phyloP scores from a whole-genome alignment of 1,140 invertebrate species.

The Antheraea mylitta region DNA sequence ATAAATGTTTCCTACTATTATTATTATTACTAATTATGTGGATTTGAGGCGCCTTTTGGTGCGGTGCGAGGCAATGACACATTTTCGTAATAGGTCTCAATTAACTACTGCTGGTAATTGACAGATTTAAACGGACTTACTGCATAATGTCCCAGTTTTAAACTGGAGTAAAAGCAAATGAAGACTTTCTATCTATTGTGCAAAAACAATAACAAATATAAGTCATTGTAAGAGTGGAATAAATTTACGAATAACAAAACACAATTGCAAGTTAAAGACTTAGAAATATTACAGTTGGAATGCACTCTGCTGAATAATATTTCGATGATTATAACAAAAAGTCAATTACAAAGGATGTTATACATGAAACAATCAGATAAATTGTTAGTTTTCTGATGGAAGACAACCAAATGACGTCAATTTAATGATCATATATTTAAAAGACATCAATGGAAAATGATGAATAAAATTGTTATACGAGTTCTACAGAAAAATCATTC shows the following conservation, averaged over 20 bases:
- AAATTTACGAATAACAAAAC: constrained; percentile 6
- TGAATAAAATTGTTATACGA: background rate
- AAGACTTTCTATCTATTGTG: constrained; percentile 9
- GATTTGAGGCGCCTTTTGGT: constrained; percentile 52
- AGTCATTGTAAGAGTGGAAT: background rate
- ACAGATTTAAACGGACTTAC: constrained; percentile 25
- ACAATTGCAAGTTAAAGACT: background rate
- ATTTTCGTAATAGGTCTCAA: constrained; percentile 68
- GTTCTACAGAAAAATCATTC: background rate
- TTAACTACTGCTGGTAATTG: constrained; percentile 55
- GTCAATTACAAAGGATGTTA: background rate
- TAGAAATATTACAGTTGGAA: background rate
- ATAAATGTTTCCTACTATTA: constrained; percentile 22
- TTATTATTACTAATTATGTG: constrained; percentile 25
- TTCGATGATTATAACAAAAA: background rate
- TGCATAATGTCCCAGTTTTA: constrained; percentile 21
- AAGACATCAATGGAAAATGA: constrained; percentile 7
- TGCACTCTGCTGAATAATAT: background rate
- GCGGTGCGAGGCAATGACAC: constrained; percentile 56
- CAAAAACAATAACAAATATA: constrained; percentile 8
- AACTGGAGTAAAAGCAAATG: background rate
- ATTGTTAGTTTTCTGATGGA: constrained; percentile 56
- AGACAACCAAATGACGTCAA: constrained; percentile 61
- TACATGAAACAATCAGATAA: constrained; percentile 17
- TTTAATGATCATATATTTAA: constrained; percentile 25